A percentile compares a stretch with the other conserved stretches of the same genome.
Evolutionary conservation across 2,888 invertebrate genomes (phyloP).

Genomic region (Erynnis tages): DNA sequence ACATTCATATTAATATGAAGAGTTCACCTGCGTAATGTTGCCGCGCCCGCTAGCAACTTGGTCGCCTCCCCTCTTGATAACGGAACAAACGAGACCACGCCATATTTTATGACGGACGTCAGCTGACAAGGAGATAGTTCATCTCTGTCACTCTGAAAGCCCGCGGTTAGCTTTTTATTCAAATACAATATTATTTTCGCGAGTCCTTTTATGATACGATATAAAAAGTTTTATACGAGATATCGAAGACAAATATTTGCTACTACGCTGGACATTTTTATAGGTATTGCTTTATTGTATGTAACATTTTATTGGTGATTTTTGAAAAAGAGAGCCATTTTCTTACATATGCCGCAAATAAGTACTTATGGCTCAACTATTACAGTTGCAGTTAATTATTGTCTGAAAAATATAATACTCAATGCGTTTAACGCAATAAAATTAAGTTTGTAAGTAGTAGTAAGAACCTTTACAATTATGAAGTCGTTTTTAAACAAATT

Average conservation of each 20-base stretch:
- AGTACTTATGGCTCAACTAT: too few species aligned
- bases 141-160: conserved; percentile 15
- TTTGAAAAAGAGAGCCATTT: too few species aligned
- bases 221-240: neutral
- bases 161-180: conserved; percentile 18
- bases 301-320: too few species aligned
- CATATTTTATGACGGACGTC: conserved; percentile 23
- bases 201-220: neutral
- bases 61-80: conserved; percentile 19
- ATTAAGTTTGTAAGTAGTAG: too few species aligned
- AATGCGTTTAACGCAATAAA: too few species aligned
- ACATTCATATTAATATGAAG: neutral
- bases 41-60: neutral
- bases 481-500: too few species aligned
- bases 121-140: conserved; percentile 26
- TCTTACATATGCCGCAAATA: too few species aligned
- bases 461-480: too few species aligned
- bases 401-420: too few species aligned
- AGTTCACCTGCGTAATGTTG: neutral
- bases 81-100: conserved; percentile 17
- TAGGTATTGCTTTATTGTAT: too few species aligned
- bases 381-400: too few species aligned
- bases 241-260: neutral
- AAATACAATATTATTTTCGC: conserved; percentile 17
- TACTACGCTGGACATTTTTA: too few species aligned